A percentile compares a stretch with the other conserved stretches of the same genome.
Evolutionary conservation across 2,797 vertebrate genomes (phyloP).

Genomic region (Hirundo rustica): DNA sequence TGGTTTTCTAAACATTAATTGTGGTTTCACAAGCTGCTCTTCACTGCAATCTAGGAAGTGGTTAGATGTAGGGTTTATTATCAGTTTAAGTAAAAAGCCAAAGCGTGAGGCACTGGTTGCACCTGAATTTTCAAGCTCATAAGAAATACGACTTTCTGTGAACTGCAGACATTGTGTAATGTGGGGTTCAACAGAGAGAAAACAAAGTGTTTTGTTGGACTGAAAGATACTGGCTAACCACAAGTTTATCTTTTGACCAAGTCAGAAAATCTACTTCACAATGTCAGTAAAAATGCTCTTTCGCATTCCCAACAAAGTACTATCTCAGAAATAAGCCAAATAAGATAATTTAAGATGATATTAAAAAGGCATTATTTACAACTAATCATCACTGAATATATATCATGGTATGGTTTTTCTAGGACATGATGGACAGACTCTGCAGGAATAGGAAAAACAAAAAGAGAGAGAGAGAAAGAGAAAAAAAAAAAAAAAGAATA

Average conservation of each 20-base stretch:
- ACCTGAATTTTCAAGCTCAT: conserved; percentile 4
- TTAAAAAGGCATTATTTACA: neutral
- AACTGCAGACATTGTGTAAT: neutral
- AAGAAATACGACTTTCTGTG: neutral
- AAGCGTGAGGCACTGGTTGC: neutral
- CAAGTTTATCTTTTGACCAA: neutral
- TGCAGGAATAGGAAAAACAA: neutral
- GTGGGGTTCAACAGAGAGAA: neutral
- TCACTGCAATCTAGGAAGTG: conserved; percentile 40
- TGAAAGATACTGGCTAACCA: neutral
- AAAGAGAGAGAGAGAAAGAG: too few species aligned
- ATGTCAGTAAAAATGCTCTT: neutral
- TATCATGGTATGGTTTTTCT: neutral
- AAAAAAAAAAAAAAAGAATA: too few species aligned
- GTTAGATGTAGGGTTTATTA: conserved; percentile 16
- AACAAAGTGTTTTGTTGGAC: neutral
- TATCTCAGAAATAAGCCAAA: neutral
- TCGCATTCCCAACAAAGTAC: neutral
- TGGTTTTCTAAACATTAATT: conserved; percentile 46
- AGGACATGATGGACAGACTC: neutral
- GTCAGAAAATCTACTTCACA: neutral
- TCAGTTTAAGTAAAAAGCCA: conserved; percentile 20
- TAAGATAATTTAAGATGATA: neutral
- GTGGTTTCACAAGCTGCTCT: conserved; percentile 10
- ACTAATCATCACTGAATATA: neutral